Evolutionary conservation across 2,888 invertebrate species (phyloP).

Genomic region (Schizaphis graminum): DNA sequence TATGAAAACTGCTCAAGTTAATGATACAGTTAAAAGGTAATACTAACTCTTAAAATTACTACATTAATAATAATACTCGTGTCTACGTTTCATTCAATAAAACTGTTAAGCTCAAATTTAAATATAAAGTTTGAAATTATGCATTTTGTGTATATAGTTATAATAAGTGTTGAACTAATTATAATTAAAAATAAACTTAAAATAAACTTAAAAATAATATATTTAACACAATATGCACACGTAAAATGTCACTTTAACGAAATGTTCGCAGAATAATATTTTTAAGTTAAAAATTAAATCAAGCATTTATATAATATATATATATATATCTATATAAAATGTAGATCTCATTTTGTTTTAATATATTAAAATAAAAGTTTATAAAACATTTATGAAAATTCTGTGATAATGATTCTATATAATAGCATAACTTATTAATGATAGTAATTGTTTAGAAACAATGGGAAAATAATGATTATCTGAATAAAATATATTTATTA

Average conservation of each 20-base stretch:
- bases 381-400: neutral
- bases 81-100: neutral
- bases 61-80: neutral
- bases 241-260: neutral
- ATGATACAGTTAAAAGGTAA: constrained; percentile 68
- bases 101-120: neutral
- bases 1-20: constrained; percentile 81
- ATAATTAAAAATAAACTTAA: neutral
- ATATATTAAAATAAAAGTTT: neutral
- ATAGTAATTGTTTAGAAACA: neutral
- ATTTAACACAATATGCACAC: neutral
- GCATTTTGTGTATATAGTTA: neutral
- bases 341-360: neutral
- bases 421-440: neutral
- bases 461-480: neutral
- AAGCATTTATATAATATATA: neutral
- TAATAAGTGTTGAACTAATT: neutral
- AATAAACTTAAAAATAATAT: neutral
- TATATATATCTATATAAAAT: neutral
- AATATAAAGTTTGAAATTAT: neutral
- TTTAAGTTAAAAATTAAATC: neutral
- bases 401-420: neutral
- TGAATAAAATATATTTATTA: no score
- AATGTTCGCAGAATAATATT: neutral
- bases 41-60: neutral